Conservation (phyloP, 2,797 vertebrate species). For the Myotis myotis region DNA sequence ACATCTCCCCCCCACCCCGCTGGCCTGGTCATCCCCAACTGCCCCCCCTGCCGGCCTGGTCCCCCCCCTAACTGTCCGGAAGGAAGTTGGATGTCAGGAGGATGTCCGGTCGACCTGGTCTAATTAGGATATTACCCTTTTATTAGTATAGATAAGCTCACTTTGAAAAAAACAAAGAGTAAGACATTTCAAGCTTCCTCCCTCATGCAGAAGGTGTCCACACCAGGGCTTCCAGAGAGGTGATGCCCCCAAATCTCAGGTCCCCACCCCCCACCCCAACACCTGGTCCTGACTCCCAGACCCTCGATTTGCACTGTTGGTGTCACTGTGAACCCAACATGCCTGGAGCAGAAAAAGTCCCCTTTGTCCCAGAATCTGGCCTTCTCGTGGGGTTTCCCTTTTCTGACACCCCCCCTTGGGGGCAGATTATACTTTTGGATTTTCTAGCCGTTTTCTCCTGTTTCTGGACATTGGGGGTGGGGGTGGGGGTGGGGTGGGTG, state of each 20-base stretch:
- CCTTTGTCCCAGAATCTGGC: not conserved
- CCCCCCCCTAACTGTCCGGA: no score
- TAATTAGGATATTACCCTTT: no score
- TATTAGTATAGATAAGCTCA: no score
- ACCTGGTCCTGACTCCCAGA: not conserved
- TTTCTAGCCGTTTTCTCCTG: not conserved
- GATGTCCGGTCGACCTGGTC: no score
- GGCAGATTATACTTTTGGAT: not conserved
- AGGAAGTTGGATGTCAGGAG: no score
- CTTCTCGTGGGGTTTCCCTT: not conserved
- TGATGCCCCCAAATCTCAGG: not conserved
- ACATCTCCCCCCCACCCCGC: no score
- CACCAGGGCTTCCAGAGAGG: not conserved
- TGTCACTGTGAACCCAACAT: not conserved
- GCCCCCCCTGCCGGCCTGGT: no score
- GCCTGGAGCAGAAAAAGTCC: not conserved
- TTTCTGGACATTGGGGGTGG: no score
- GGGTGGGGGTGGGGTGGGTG: accelerated
- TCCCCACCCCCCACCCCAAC: not conserved
- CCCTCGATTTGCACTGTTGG: not conserved
- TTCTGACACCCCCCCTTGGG: not conserved
- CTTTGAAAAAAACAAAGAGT: no score
- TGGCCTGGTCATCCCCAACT: no score
- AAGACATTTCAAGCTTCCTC: not conserved
- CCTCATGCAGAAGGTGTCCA: accelerated